A percentile compares a stretch with the other conserved stretches of the same genome.
Evolutionary conservation across 2,113 vertebrate genomes (phyloP).

Genomic region (Megaleporinus macrocephalus): DNA sequence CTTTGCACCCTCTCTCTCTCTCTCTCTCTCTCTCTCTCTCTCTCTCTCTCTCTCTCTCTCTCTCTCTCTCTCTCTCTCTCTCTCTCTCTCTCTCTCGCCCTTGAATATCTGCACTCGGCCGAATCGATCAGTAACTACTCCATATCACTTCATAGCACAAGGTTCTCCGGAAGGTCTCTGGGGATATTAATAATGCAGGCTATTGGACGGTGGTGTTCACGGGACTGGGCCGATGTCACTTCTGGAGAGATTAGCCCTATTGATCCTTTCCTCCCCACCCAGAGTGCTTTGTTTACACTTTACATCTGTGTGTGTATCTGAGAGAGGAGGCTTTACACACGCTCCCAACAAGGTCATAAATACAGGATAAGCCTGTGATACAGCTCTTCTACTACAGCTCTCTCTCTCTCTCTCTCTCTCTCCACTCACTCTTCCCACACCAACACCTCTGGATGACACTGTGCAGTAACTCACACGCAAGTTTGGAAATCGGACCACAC

Average conservation of each 20-base stretch:
- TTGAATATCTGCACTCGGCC: constrained; percentile 26
- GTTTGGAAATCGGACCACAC: not conserved
- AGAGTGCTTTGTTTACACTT: constrained; percentile 39
- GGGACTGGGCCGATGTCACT: constrained; percentile 50
- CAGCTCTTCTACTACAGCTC: not conserved
- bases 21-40: constrained; percentile 81
- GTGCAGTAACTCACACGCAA: not conserved
- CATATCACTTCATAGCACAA: constrained; percentile 46
- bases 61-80: not conserved
- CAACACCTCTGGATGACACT: not conserved
- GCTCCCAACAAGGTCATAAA: constrained; percentile 45
- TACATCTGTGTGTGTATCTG: constrained; percentile 34
- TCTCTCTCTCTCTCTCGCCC: constrained; percentile 16
- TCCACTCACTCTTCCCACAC: not conserved
- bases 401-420: not conserved
- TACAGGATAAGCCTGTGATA: constrained; percentile 37
- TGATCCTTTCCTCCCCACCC: constrained; percentile 49
- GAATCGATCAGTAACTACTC: constrained; percentile 45
- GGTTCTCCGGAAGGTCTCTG: constrained; percentile 38
- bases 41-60: constrained; percentile 81
- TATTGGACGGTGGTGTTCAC: constrained; percentile 49
- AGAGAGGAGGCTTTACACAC: constrained; percentile 37
- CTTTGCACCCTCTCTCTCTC: too few relatives aligned
- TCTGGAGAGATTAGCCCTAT: constrained; percentile 61
- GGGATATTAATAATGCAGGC: constrained; percentile 59